Evolutionary conservation across 2,888 invertebrate species (phyloP), one percentile per base, ranked within the genome.

Genomic region (Orthosia gracilis): DNA sequence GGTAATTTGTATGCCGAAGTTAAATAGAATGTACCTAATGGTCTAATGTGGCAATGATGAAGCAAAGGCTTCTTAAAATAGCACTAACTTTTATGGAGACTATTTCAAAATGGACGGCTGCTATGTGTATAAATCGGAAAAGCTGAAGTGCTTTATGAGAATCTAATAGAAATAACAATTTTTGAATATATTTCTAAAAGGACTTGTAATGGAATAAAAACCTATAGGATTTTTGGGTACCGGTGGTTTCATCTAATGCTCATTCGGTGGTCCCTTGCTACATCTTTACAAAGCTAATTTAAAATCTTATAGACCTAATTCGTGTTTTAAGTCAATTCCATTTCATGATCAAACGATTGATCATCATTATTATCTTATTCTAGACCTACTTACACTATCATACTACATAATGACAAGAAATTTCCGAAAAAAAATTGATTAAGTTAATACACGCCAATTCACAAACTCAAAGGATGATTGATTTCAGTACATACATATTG

Each of bases 21-120:
- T 52, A 47, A 26, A 54, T 59, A 59, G 9, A 40, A n/a, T 13
- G 57, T 57, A 58, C 49, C 23, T 26, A 23, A 67, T 31, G 62
- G 31, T 69, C 40, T 73, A 68, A 50, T 50, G 49, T 64, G 40
- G 31, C 55, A 69, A 71, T 70, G 31, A 57, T 54, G 23, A 64
- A 61, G 1, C 31, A 26, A 74, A 47, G 67, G 58, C 58, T 73
- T 26, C 7, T 57, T 62, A 73, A 62, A 58, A 79, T 73, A 68
- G 66, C 71, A 66, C 71, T 47, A 62, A 59, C 55, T 66, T 65
- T 54, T 63, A 75, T 58, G 76, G 54, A n/a, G 54, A 68, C 76
- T 87, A 87, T 88, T 84, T 85, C 67, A 88, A 89, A 90, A 90
- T 91, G 91, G 91, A 91, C 91, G 91, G 91, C 85, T 83, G 88